phyloP scores from a whole-genome alignment of 2,888 invertebrate genomes.

The Dryadula phaetusa region DNA sequence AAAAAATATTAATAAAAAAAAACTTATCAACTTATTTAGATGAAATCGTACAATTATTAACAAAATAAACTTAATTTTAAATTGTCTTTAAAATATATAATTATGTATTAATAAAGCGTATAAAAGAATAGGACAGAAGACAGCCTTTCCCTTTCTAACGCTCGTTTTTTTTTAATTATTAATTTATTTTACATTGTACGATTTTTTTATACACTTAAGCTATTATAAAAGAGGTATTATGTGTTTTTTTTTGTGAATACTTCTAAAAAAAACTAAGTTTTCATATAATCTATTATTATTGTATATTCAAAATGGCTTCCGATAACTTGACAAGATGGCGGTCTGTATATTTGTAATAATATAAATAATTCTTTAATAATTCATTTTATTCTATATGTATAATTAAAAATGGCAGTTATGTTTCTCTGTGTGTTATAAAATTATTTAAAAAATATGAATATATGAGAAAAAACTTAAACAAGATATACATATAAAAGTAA shows the following conservation, averaged over 20 bases:
- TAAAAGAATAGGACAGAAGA: neutral
- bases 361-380: neutral
- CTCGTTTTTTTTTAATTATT: neutral
- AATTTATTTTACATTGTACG: neutral
- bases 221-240: slow-evolving; percentile 3
- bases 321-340: neutral
- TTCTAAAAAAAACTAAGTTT: neutral
- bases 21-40: neutral
- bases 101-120: neutral
- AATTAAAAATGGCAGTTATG: slow-evolving; percentile 7
- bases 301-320: slow-evolving; percentile 8
- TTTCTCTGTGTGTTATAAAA: too few relatives aligned
- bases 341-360: neutral
- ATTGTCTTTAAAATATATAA: neutral
- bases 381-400: neutral
- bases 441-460: neutral
- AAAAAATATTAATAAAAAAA: neutral
- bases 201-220: slow-evolving; percentile 5
- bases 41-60: neutral
- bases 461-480: neutral
- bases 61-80: neutral
- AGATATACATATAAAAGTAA: neutral
- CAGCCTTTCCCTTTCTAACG: neutral
- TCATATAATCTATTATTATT: neutral
- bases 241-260: neutral